phyloP scores from a whole-genome alignment of 2,113 vertebrate species.

The Xiphias gladius region DNA sequence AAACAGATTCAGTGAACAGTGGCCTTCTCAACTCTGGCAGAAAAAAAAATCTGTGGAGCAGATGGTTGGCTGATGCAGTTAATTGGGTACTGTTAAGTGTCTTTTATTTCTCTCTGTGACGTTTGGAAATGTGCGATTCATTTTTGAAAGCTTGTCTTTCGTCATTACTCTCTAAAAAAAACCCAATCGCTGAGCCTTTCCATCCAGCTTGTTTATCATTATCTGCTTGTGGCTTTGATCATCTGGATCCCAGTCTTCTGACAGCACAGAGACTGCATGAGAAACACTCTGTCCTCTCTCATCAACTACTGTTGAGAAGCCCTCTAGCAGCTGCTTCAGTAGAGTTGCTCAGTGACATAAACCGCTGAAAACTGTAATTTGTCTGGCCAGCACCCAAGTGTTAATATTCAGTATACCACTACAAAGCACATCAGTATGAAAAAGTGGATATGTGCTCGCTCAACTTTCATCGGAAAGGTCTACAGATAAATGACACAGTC shows the following conservation, averaged over 20 bases:
- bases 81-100: conserved; percentile 58
- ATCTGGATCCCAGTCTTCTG: conserved; percentile 44
- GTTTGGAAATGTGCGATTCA: conserved; percentile 19
- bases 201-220: conserved; percentile 49
- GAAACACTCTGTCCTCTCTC: conserved; percentile 43
- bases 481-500: conserved; percentile 44
- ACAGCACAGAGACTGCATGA: conserved; percentile 47
- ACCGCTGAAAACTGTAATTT: conserved; percentile 39
- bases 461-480: conserved; percentile 36
- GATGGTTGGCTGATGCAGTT: conserved; percentile 60
- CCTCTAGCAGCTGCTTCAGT: conserved; percentile 38
- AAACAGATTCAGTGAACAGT: conserved; percentile 70
- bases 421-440: conserved; percentile 3
- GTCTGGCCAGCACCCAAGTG: conserved; percentile 21
- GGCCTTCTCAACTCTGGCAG: conserved; percentile 55
- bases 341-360: conserved; percentile 30
- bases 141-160: conserved; percentile 38
- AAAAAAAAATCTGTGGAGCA: conserved; percentile 44
- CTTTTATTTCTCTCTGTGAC: conserved; percentile 22
- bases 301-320: conserved; percentile 47
- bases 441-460: conserved; percentile 28
- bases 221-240: conserved; percentile 64
- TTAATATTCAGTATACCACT: conserved; percentile 25
- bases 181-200: conserved; percentile 11
- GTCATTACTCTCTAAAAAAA: conserved; percentile 35